A percentile compares a stretch with the other conserved stretches of the same genome.
Conservation (phyloP, 2,113 vertebrate species). For the Catharus bicknelli region DNA sequence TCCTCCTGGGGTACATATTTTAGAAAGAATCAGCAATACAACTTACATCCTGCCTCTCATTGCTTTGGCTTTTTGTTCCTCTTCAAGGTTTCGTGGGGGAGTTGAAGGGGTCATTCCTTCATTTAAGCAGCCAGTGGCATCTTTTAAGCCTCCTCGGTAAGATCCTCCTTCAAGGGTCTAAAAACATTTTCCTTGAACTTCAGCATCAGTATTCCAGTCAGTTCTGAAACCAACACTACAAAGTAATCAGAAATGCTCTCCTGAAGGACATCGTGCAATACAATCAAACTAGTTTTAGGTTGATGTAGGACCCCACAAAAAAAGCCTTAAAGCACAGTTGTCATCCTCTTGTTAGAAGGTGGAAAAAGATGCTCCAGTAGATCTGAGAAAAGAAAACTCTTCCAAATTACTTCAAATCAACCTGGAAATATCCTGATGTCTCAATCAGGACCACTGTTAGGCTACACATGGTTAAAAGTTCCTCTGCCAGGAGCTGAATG, state of each 20-base stretch:
- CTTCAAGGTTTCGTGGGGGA: constrained; percentile 88
- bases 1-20: background rate
- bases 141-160: constrained; percentile 82
- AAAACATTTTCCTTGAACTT: background rate
- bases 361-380: background rate
- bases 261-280: background rate
- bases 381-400: background rate
- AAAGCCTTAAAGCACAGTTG: background rate
- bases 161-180: constrained; percentile 91
- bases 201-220: background rate
- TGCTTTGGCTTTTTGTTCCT: constrained; percentile 96
- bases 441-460: background rate
- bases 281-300: background rate
- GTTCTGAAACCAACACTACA: background rate
- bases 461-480: background rate
- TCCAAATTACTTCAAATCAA: constrained; percentile 9
- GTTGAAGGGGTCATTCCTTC: constrained; percentile 73
- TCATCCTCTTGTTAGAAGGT: background rate
- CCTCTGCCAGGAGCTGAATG: background rate
- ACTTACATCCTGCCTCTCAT: constrained; percentile 95
- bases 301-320: background rate
- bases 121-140: constrained; percentile 76
- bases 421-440: background rate
- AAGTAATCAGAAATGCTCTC: background rate
- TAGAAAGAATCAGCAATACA: background rate